Evolutionary conservation across 92 coral and sea anemone genomes (phyloP), one percentile per base, ranked within the genome.

Genomic region (Porites rus): DNA sequence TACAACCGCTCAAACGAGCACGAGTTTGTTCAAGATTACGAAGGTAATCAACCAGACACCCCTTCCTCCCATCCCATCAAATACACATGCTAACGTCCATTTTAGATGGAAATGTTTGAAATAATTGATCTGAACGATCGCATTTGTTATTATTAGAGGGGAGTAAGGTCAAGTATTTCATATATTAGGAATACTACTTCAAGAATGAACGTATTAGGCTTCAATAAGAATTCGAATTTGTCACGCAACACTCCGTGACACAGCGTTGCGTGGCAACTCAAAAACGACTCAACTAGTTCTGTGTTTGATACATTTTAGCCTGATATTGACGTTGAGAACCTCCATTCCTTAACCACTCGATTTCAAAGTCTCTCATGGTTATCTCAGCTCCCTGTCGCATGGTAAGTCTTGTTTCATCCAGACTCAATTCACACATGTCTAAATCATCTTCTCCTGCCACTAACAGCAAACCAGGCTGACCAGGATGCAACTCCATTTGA

Each of bases 371-470:
- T 25, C 94, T 92, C 75, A 73, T 77, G 54, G 91, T 91, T 14
- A 95, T 92, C 84, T 97, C 98, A 8, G 98, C 99, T 59, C 97
- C 98, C n/a, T 82, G 83, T 72, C 96, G 92, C 75, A 94, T 78
- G 19, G 93, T 78, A 65, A 97, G 77, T 13, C 96, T 94, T 28
- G 99, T 97, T 93, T 97, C 98, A 65, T 97, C 98, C 73, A 97
- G 90, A 69, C 96, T 95, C 61, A 97, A 76, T 76, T 97, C 99
- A 56, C 99, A 97, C 99, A 97, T 97, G 87, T 97, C 99, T 64
- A 97, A 93, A 71, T 97, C 99, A 75, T 97, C 99, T 9, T 96
- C 94, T 11, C 99, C 99, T 53, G 99, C 98, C 59, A 97, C 93
- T 52, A 97, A 89, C 31, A 97, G 88, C 62, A 97, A 82, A 7